These are phyloP conservation scores for Neopipo cinnamomea DNA, from an alignment of 2,113 vertebrate genomes.

Conservation along the genomic window DNA sequence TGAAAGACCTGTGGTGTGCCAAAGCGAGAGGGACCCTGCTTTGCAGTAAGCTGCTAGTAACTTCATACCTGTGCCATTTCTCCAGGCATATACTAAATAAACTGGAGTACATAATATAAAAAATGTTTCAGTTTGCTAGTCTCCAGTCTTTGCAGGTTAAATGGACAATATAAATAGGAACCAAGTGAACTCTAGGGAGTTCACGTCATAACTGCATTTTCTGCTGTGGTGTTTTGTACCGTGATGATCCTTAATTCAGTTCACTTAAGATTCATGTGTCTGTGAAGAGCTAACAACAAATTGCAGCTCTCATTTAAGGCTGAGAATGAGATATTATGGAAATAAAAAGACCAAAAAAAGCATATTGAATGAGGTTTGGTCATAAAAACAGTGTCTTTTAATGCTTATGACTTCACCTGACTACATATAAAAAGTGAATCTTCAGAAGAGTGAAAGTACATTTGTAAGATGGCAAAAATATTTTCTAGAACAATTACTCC, in stretches of 20 bases:
- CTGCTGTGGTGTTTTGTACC: not conserved
- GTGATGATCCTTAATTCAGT: not conserved
- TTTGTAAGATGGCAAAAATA: not conserved
- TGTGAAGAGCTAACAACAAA: not conserved
- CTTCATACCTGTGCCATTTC: not conserved
- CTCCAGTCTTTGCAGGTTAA: not conserved
- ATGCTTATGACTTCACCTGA: not conserved
- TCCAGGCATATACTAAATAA: not conserved
- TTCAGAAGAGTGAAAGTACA: not conserved
- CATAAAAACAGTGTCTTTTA: not conserved
- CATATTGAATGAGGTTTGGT: not conserved
- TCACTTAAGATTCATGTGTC: not conserved
- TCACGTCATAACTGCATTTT: not conserved
- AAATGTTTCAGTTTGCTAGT: not conserved
- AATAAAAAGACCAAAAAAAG: not conserved
- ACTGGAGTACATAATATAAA: not conserved
- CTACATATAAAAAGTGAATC: not conserved
- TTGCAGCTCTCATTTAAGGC: not conserved
- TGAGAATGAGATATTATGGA: not conserved
- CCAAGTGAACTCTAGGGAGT: not conserved
- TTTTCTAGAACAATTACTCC: not conserved
- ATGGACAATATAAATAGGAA: not conserved
- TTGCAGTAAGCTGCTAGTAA: not conserved
- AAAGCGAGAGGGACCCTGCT: not conserved
- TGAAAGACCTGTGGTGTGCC: accelerated